phyloP scores from a whole-genome alignment of 2,797 vertebrate species.

The Falco novaeseelandiae region DNA sequence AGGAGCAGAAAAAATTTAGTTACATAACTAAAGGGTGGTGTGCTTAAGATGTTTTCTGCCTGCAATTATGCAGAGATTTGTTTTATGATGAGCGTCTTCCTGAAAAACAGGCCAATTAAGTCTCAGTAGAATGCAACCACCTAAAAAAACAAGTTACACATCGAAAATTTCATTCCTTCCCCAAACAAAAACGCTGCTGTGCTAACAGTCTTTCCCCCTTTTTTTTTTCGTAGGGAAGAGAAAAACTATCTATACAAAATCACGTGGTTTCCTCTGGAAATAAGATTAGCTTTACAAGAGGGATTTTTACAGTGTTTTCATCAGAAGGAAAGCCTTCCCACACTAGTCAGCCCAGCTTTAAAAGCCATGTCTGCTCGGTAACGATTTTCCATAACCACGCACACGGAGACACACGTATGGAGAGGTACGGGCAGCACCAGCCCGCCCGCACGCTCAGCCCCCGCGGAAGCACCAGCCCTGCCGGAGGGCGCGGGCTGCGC shows the following conservation, averaged over 20 bases:
- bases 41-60: neutral
- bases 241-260: neutral
- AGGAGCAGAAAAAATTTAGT: neutral
- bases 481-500: neutral
- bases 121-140: neutral
- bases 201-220: too few species aligned
- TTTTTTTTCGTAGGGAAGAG: fast-evolving
- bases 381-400: neutral
- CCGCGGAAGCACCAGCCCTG: neutral
- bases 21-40: constrained; percentile 9
- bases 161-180: neutral
- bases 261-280: neutral
- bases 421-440: fast-evolving
- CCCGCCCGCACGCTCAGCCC: neutral
- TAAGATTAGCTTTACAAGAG: neutral
- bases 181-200: neutral
- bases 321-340: neutral
- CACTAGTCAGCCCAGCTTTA: neutral
- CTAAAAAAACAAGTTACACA: neutral
- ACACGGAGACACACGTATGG: fast-evolving
- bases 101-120: constrained; percentile 30
- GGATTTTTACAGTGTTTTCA: neutral
- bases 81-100: constrained; percentile 9
- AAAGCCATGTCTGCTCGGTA: neutral
- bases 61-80: neutral